Evolutionary conservation across 2,797 vertebrate species (phyloP).

Genomic region (Lophius americanus): DNA sequence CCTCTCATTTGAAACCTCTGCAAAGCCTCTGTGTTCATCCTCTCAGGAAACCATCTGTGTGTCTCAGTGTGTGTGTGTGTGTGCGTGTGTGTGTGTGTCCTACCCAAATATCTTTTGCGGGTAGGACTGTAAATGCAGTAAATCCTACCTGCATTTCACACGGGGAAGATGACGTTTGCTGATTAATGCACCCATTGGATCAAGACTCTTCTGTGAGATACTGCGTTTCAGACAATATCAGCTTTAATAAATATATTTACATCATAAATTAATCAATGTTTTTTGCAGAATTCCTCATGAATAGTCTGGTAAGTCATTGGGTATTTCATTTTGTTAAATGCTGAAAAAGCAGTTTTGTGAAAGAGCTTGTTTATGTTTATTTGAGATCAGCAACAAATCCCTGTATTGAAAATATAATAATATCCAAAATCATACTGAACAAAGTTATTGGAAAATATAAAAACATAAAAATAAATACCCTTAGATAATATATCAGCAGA

Average conservation of each 20-base stretch:
- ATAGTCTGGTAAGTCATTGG: not conserved
- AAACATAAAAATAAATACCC: too few relatives aligned
- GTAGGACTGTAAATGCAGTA: not conserved
- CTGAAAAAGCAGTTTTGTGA: too few relatives aligned
- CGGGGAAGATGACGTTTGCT: not conserved
- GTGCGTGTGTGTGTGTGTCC: conserved; percentile 7
- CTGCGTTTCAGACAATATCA: not conserved
- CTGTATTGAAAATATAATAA: too few relatives aligned
- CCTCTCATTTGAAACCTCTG: conserved; percentile 42
- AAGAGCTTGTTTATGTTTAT: too few relatives aligned
- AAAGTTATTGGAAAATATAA: too few relatives aligned
- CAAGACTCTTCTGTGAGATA: not conserved
- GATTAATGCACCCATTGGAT: not conserved
- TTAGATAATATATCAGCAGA: too few relatives aligned
- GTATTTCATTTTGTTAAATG: not conserved
- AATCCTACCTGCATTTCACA: conserved; percentile 2
- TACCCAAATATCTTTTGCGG: conserved; percentile 1
- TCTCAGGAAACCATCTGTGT: conserved; percentile 22
- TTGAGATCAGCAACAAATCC: conserved; percentile 1
- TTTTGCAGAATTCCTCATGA: not conserved
- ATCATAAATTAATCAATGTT: not conserved
- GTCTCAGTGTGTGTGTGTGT: conserved; percentile 1
- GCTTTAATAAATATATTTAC: not conserved
- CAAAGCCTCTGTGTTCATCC: conserved; percentile 19
- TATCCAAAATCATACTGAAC: too few relatives aligned